phyloP scores from a whole-genome alignment of 1,140 invertebrate species.

The Steinernema feltiae region DNA sequence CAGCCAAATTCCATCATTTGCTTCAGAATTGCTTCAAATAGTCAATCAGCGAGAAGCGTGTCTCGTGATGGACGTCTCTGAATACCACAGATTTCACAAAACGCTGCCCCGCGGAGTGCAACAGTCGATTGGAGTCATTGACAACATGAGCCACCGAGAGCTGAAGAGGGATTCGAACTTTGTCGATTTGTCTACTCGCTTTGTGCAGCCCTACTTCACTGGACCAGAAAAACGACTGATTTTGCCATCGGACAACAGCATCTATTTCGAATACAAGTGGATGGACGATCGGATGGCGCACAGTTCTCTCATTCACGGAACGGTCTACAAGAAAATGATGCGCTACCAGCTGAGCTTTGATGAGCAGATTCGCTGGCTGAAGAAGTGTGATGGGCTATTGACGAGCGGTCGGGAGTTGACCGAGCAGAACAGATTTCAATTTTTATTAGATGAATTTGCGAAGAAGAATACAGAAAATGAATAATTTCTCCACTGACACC shows the following conservation, averaged over 20 bases:
- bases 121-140: not conserved
- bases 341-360: not conserved
- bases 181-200: not conserved
- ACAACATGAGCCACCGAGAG: too few relatives aligned
- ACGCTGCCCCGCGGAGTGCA: not conserved
- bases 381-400: not conserved
- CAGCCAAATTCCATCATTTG: too few relatives aligned
- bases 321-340: not conserved
- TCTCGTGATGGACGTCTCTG: not conserved
- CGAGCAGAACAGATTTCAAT: not conserved
- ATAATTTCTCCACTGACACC: too few relatives aligned
- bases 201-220: not conserved
- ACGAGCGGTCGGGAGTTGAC: not conserved
- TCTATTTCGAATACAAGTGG: not conserved
- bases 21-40: too few relatives aligned
- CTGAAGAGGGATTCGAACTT: not conserved
- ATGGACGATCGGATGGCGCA: not conserved
- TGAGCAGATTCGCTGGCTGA: not conserved
- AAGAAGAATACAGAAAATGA: not conserved
- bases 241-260: not conserved
- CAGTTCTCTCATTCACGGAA: not conserved
- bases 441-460: not conserved
- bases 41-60: not conserved
- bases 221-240: not conserved
- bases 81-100: not conserved